These are phyloP conservation scores for Halcyon badia DNA, from an alignment of 2,797 vertebrate genomes.

Conservation along the genomic window DNA sequence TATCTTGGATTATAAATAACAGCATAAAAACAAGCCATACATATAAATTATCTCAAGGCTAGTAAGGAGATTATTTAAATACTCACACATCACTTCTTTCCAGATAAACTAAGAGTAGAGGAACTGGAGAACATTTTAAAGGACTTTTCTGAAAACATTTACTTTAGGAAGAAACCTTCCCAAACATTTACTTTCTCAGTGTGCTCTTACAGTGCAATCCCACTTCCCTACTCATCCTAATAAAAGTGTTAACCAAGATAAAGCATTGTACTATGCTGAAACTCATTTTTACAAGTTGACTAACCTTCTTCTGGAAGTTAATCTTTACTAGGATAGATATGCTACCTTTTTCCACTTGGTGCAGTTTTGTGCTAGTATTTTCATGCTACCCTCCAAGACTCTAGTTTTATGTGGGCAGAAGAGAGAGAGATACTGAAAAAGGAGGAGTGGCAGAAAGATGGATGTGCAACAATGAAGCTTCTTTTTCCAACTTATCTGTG, in stretches of 20 bases:
- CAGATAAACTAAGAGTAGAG: not conserved
- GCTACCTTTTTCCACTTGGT: not conserved
- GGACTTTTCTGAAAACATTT: not conserved
- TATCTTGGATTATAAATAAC: not conserved
- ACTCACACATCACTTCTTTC: not conserved
- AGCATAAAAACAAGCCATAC: not conserved
- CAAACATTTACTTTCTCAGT: not conserved
- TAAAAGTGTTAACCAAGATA: not conserved
- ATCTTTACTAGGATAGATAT: not conserved
- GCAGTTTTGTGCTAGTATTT: not conserved
- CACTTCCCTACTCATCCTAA: not conserved
- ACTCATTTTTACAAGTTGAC: not conserved
- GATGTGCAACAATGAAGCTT: not conserved
- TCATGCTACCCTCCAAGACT: not conserved
- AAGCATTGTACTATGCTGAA: not conserved
- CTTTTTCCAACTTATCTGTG: not conserved
- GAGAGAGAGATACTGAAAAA: not conserved
- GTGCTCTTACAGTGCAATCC: not conserved
- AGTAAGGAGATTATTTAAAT: not conserved
- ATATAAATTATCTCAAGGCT: not conserved
- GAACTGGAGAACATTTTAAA: not conserved
- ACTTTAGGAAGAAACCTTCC: not conserved
- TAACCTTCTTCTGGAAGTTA: not conserved
- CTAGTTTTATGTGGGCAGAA: not conserved
- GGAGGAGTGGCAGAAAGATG: not conserved